Percentiles rank a stretch among this genome's conserved stretches.
Conservation (phyloP, 2,888 invertebrate species). For the Microlaimidae sp. region DNA sequence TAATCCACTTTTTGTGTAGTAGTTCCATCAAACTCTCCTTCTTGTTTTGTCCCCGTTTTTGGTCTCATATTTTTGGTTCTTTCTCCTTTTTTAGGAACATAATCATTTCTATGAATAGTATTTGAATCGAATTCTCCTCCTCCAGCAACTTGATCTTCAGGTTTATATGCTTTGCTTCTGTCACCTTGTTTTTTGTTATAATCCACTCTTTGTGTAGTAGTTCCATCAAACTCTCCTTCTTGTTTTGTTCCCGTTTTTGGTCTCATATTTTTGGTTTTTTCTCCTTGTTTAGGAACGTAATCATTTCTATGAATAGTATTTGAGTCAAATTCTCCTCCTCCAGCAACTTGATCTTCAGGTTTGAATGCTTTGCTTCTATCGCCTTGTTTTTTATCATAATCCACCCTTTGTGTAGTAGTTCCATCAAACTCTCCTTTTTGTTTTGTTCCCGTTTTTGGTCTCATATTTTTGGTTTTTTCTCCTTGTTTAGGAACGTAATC, state of each 20-base stretch:
- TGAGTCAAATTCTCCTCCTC: not conserved
- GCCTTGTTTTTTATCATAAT: not conserved
- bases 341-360: not conserved
- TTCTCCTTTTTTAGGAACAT: not conserved
- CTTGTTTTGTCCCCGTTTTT: not conserved
- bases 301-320: not conserved
- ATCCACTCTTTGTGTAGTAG: not conserved
- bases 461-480: not conserved
- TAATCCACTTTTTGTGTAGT: not conserved
- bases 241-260: not conserved
- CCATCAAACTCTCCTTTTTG: not conserved
- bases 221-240: not conserved
- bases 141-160: not conserved
- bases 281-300: not conserved
- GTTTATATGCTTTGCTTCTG: not conserved
- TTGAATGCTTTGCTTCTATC: not conserved
- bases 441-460: not conserved
- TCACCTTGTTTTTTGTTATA: not conserved
- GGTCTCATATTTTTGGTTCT: not conserved
- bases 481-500: slow-evolving; percentile 4
- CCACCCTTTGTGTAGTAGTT: not conserved
- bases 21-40: not conserved
- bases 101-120: not conserved
- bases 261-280: not conserved
- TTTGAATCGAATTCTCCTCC: not conserved